Conservation (phyloP, 2,888 invertebrate species). For the Camptogramma bilineatum region DNA sequence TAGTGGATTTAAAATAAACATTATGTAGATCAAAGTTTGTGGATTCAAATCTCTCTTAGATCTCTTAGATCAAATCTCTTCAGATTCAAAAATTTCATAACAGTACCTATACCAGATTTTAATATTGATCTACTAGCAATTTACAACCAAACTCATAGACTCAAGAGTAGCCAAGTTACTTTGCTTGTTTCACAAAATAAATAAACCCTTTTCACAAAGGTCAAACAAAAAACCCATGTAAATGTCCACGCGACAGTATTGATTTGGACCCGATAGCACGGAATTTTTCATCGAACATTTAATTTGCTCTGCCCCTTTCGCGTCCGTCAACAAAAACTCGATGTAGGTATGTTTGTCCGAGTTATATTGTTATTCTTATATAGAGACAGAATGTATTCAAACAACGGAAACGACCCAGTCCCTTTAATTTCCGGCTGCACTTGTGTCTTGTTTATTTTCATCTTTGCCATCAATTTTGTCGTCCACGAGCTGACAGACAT, state of each 20-base stretch:
- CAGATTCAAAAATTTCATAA: too few relatives aligned
- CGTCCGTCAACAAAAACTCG: constrained; percentile 40
- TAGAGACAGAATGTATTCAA: constrained; percentile 48
- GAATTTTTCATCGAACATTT: constrained; percentile 37
- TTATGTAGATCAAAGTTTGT: too few relatives aligned
- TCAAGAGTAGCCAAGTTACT: too few relatives aligned
- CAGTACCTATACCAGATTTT: too few relatives aligned
- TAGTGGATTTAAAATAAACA: too few relatives aligned
- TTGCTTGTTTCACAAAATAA: too few relatives aligned
- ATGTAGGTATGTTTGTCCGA: constrained; percentile 52
- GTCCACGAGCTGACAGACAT: constrained; percentile 41
- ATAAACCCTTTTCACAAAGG: not conserved
- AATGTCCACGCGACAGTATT: constrained; percentile 3
- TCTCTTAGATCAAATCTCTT: too few relatives aligned
- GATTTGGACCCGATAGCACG: constrained; percentile 9
- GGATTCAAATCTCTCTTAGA: too few relatives aligned
- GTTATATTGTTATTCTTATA: constrained; percentile 60
- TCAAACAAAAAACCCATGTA: not conserved
- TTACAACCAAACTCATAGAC: too few relatives aligned
- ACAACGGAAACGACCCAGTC: constrained; percentile 60
- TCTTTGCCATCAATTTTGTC: constrained; percentile 60
- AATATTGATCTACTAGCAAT: too few relatives aligned
- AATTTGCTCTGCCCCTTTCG: constrained; percentile 37
- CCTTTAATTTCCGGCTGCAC: constrained; percentile 73
- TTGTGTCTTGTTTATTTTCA: constrained; percentile 65